Base-by-base conservation (phyloP, 2,797 vertebrate species). In the Gallinago nigripennis region DNA sequence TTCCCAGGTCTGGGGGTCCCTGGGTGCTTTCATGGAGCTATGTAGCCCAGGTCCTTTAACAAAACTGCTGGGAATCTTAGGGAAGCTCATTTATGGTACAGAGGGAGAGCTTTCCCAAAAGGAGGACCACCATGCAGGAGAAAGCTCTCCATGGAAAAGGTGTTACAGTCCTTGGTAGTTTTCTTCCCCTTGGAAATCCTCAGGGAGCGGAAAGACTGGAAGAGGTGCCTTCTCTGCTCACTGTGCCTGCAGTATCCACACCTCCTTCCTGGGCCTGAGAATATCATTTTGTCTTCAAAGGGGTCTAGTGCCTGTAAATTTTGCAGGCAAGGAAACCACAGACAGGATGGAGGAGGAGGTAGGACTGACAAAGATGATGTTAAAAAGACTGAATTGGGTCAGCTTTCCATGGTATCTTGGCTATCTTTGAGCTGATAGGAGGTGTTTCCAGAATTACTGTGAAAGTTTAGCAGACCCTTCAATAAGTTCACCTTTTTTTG, bases 241-340 rank as follows among this genome's bases (percentile, higher is more conserved):
- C 30, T 25, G 7, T 37, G 11, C 23, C 50, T 57, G 18, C 75
- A 69, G 6, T 19, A 51, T 8, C 18, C 3, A 3, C 16, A 23
- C 27, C 33, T 77, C 28, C 41, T 56, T 68, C 64, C n/a, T 4
- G 1, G 27, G 24, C 57, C 56, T 48, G 7, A 0, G 0, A 20
- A 19, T 12, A 11, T 12, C 25, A 25, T 61, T 92, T 79, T 87
- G 51, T 51, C 25, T 71, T 48, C 57, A 37, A 28, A 54, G 37
- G 24, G 39, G 4, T 7, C 11, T 28, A 45, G 75, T 54, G 21
- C 33, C 25, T 65, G 21, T 48, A 28, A 72, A 28, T 65, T 28
- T 33, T 33, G 9, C 16, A 24, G 5, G 14, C 12, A 10, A 16
- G 7, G 5, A 18, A 58, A 8, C 31, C 31, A 39, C 0, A 1